Evolutionary conservation across 1,140 invertebrate species (phyloP).

Genomic region (Meloidogyne exigua): DNA sequence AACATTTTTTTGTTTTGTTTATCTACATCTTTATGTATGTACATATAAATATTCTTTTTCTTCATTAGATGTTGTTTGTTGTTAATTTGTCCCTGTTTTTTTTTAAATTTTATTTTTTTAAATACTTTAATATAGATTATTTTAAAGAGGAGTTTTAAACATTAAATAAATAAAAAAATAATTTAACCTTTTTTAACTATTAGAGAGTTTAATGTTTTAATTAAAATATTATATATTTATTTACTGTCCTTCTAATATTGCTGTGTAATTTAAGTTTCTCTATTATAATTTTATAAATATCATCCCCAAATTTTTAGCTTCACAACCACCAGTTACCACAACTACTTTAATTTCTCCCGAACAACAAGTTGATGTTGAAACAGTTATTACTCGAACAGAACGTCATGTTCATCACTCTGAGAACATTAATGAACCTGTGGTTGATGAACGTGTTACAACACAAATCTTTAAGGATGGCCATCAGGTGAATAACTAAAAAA

Average conservation of each 20-base stretch:
- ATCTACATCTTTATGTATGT: too few relatives aligned
- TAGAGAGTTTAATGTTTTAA: too few relatives aligned
- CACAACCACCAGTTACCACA: not conserved
- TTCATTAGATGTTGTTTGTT: not conserved
- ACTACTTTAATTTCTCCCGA: conserved; percentile 1
- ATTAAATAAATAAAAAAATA: too few relatives aligned
- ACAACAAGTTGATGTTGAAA: conserved; percentile 26
- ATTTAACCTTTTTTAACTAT: too few relatives aligned
- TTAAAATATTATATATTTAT: too few relatives aligned
- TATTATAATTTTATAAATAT: not conserved
- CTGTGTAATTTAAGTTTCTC: not conserved
- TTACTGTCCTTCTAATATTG: not conserved
- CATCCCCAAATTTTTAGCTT: conserved; percentile 9
- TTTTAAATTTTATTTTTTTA: not conserved
- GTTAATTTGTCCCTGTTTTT: not conserved
- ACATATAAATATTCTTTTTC: too few relatives aligned
- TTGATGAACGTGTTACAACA: conserved; percentile 57
- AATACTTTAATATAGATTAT: too few relatives aligned
- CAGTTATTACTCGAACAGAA: conserved; percentile 49
- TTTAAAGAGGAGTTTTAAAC: too few relatives aligned
- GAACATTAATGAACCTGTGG: conserved; percentile 46
- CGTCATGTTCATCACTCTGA: conserved; percentile 46
- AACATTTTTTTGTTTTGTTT: too few relatives aligned
- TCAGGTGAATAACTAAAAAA: conserved; percentile 1
- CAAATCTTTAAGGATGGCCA: conserved; percentile 54